A percentile compares a stretch with the other conserved stretches of the same genome.
Evolutionary conservation across 2,113 vertebrate genomes (phyloP).

Genomic region (Trinectes maculatus): DNA sequence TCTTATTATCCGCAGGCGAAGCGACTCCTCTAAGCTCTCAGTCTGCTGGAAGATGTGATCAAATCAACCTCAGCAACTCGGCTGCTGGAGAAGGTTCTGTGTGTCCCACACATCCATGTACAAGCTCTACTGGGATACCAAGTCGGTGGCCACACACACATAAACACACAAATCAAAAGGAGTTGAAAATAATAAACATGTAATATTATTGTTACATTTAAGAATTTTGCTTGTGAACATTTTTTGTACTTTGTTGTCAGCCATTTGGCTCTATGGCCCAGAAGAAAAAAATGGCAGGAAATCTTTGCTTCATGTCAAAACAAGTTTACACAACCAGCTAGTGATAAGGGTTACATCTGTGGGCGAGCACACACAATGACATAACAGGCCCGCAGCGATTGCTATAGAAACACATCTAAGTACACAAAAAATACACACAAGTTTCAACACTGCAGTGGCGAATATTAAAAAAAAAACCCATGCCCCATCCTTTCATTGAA

Average conservation of each 20-base stretch:
- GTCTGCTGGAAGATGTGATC: no score
- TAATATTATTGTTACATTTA: no score
- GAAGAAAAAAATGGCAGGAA: neutral
- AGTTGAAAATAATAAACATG: no score
- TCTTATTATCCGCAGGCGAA: no score
- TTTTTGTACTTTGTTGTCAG: neutral
- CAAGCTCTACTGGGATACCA: no score
- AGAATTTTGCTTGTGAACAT: no score
- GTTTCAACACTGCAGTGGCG: slow-evolving; percentile 2
- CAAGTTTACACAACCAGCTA: slow-evolving; percentile 51
- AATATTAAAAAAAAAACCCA: slow-evolving; percentile 46
- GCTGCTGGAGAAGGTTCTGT: no score
- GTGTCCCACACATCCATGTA: no score
- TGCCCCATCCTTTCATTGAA: slow-evolving; percentile 9
- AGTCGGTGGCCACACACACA: no score
- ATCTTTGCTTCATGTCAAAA: slow-evolving; percentile 14
- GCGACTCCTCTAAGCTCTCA: no score
- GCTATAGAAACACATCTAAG: slow-evolving; percentile 32
- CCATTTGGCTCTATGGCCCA: neutral
- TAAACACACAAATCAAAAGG: no score
- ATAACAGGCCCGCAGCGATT: slow-evolving; percentile 14
- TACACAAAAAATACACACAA: slow-evolving; percentile 10
- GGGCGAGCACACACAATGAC: slow-evolving; percentile 33
- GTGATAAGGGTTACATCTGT: slow-evolving; percentile 21
- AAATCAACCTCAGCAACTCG: no score